Base-by-base conservation (phyloP, 2,797 vertebrate species). In the Macrochelys suwanniensis region DNA sequence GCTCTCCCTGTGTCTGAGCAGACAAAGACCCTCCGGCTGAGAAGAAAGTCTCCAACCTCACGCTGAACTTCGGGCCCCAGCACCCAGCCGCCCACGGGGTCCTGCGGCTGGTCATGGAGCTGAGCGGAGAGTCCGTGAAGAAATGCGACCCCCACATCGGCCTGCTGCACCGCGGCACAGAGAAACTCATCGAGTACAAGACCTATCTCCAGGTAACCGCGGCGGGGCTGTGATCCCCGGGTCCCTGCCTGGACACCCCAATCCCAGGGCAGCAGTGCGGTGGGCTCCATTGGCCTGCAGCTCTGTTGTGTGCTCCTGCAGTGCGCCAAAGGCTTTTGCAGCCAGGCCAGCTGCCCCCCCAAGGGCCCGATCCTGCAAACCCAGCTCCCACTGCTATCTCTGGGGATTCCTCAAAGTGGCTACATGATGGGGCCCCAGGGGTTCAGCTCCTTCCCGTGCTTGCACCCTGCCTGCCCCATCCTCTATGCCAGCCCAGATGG, bases 131-230 rank as follows among this genome's bases (percentile, higher is more conserved):
- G 98, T 98, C 99, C 0, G 99, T 99, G 84, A 99, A 98, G 89
- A 99, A 98, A 49, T 99, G 99, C 0, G 99, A 99, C 97, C 99
- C 99, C 1, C 99, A 99, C 88, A 97, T 99, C 0, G 99, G 99
- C 16, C 98, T 99, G 79, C 98, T 99, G 82, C 99, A 99, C 96
- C 99, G 99, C 0, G 99, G 99, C 97, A 99, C 99, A 0, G 99
- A 99, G 97, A 99, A 99, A 50, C 99, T 99, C 80, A 99, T 99
- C 0, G 99, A 99, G 96, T 99, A 99, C 98, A 99, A 99, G 98
- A 99, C 99, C 17, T 99, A 99, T 86, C 98, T 99, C 25, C 99
- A 99, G 99, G 99, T 99, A 95, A 42, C 16, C 7, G 0, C 0
- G 1, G 23, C 5, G 2, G 61, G 61, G 13, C 59, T 68, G 53